Base-by-base conservation (phyloP, 64 coral and sea anemone species). In the Stichodactyla mertensii region DNA sequence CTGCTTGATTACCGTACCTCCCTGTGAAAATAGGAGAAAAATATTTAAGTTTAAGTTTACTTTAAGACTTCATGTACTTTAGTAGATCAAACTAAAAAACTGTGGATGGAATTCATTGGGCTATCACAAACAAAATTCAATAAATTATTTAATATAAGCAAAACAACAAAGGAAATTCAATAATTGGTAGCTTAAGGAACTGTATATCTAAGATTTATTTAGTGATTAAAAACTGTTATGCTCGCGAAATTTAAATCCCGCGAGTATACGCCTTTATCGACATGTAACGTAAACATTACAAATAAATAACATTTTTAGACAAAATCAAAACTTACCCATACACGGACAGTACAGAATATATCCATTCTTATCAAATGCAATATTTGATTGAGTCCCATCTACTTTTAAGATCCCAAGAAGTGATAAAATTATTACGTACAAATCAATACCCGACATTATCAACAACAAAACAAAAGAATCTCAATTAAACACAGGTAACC, bases 301-400 rank as follows among this genome's bases (percentile, higher is more conserved):
- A 45, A 45, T 45, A 45, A 45, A 45, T 45, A 45, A 45, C 36
- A 45, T 45, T 1, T 74, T 74, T 8, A 26, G 12, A 31, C 24
- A 9, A 3, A 74, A 74, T 14, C 62, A 24, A 14, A 18, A 86
- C 96, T 77, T 82, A 99, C 97, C 97, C 97, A 99, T 99, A 51
- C 97, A 99, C 0, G 97, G 97, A 57, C 97, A 99, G 55, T 99
- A 99, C 56, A 99, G 84, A 6, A 99, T 82, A 24, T 95, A 99
- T n/a, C 97, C 97, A 85, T 85, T 85, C 19, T 58, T 11, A 61
- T 85, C 83, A 31, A 85, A 85, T 9, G 51, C 5, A 12, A 81
- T 81, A 4, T 81, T 22, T 16, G 78, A 52, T 52, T 55, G 5
- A 53, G 26, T 55, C 14, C 78, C 78, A 81, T 20, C 1, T 19